Evolutionary conservation across 1,140 invertebrate genomes (phyloP).

Genomic region (Nasonia vitripennis): DNA sequence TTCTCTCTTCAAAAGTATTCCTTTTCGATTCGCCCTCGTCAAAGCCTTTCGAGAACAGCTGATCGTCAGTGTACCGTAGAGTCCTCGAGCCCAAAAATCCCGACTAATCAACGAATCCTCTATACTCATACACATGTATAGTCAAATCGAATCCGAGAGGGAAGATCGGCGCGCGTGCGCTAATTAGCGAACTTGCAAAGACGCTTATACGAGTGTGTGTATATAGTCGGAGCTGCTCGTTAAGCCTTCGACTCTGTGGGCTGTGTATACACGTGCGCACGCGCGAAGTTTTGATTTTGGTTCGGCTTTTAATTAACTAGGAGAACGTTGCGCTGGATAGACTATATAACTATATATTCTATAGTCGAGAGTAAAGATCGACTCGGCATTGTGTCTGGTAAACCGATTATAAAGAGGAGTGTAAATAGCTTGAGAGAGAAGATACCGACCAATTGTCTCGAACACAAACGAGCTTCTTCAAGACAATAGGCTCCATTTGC

Average conservation of each 20-base stretch:
- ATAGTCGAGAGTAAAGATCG: background rate
- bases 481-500: too few relatives aligned
- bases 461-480: too few relatives aligned
- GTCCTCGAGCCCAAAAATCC: background rate
- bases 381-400: too few relatives aligned
- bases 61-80: background rate
- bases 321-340: too few relatives aligned
- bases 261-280: background rate
- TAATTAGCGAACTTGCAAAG: conserved; percentile 30
- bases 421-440: too few relatives aligned
- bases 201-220: background rate
- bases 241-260: background rate
- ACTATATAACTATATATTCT: too few relatives aligned
- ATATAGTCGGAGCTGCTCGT: background rate
- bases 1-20: background rate
- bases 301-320: conserved; percentile 23
- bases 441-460: too few relatives aligned
- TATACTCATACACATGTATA: background rate
- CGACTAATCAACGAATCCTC: background rate
- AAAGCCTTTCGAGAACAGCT: background rate
- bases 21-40: background rate
- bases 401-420: too few relatives aligned
- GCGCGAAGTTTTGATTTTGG: background rate
- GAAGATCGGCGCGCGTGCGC: background rate
- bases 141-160: background rate